Percentiles rank a stretch among this genome's conserved stretches.
Evolutionary conservation across 92 coral and sea anemone species (phyloP).

Genomic region (Bergia sp.): DNA sequence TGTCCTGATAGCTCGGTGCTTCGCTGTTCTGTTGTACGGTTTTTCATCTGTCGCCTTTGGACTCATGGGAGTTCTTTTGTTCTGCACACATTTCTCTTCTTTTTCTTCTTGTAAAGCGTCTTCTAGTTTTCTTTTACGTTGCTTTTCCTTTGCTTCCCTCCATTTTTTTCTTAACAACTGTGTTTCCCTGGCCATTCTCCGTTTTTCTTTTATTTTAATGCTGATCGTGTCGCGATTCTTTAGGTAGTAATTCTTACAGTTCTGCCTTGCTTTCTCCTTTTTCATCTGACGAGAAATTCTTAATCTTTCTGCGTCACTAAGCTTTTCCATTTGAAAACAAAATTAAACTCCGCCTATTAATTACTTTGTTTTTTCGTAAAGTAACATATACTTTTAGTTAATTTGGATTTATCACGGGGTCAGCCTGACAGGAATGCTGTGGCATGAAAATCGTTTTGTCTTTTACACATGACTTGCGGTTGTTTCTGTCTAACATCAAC

Average conservation of each 20-base stretch:
- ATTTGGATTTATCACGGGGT: neutral
- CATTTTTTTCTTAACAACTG: conserved; percentile 23
- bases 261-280: conserved; percentile 24
- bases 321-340: neutral
- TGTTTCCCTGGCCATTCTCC: neutral
- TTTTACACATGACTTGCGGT: neutral
- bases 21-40: conserved; percentile 23
- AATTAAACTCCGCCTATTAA: conserved; percentile 5
- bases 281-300: conserved; percentile 4
- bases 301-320: conserved; percentile 6
- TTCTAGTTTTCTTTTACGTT: conserved; percentile 23
- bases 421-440: neutral
- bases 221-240: conserved; percentile 8
- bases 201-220: conserved; percentile 12
- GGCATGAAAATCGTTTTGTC: conserved; percentile 4
- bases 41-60: conserved; percentile 3
- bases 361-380: neutral
- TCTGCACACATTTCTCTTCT: neutral
- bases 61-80: neutral
- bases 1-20: conserved; percentile 24
- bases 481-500: no score
- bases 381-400: neutral
- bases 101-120: neutral
- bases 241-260: neutral
- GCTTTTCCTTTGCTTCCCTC: conserved; percentile 19